phyloP scores from a whole-genome alignment of 2,888 invertebrate genomes.

The Luperina testacea region DNA sequence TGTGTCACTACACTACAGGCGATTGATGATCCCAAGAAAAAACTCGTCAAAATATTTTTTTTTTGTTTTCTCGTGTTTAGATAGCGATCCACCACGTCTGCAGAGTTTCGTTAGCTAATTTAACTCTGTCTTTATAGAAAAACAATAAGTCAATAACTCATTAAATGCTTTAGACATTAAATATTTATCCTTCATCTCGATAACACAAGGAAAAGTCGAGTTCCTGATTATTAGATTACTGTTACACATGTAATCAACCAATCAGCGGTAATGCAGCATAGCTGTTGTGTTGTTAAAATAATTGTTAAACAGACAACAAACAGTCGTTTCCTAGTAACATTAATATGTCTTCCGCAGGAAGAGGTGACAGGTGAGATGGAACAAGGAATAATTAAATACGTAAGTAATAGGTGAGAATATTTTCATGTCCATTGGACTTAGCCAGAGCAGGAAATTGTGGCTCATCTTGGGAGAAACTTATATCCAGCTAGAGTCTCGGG shows the following conservation, averaged over 20 bases:
- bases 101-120: too few relatives aligned
- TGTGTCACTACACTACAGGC: too few relatives aligned
- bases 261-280: conserved; percentile 29
- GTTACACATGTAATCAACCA: conserved; percentile 37
- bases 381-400: conserved; percentile 16
- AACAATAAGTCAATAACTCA: neutral
- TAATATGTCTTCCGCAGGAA: conserved; percentile 49
- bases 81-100: too few relatives aligned
- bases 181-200: conserved; percentile 25
- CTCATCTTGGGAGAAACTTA: neutral
- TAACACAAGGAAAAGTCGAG: conserved; percentile 25
- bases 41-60: too few relatives aligned
- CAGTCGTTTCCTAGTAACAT: conserved; percentile 38
- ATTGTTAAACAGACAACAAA: conserved; percentile 23
- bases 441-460: neutral
- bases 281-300: conserved; percentile 25
- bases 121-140: too few relatives aligned
- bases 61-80: too few relatives aligned
- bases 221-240: conserved; percentile 43
- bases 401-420: neutral
- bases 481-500: neutral
- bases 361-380: conserved; percentile 14
- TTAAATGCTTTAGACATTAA: neutral
- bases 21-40: too few relatives aligned
- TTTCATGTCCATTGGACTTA: too few relatives aligned